Percentiles rank a stretch among this genome's conserved stretches.
phyloP scores from a whole-genome alignment of 1,140 invertebrate species.

The Yoshiicerus persimilis region DNA sequence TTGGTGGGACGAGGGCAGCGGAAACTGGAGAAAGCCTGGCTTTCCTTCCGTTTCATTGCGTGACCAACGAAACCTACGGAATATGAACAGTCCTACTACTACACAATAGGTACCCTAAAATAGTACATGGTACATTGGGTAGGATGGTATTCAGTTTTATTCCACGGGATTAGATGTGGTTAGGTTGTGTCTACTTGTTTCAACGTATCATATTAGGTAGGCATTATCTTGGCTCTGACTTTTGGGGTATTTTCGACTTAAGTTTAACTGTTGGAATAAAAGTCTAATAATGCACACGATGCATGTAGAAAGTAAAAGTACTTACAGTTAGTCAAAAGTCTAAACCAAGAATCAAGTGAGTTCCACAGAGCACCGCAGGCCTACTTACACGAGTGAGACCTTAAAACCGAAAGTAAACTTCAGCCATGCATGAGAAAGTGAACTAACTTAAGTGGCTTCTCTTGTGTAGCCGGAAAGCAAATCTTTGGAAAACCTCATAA shows the following conservation, averaged over 20 bases:
- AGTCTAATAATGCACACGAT: background rate
- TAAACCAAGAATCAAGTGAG: no score
- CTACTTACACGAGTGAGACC: background rate
- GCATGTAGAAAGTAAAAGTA: background rate
- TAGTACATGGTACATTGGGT: background rate
- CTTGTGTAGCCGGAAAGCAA: background rate
- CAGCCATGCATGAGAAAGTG: background rate
- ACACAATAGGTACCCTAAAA: background rate
- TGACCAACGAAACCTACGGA: background rate
- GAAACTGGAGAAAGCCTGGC: background rate
- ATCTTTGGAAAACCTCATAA: background rate
- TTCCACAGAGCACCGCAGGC: background rate
- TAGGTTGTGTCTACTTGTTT: background rate
- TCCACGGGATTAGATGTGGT: background rate
- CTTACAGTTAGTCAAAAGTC: background rate
- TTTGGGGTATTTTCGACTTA: background rate
- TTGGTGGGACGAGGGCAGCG: background rate
- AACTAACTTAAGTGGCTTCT: background rate
- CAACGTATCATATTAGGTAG: background rate
- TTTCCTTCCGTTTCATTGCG: conserved; percentile 28
- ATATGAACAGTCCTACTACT: background rate
- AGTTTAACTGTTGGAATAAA: background rate
- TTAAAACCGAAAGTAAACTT: background rate
- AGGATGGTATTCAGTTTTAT: background rate
- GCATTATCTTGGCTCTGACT: background rate